Conservation (phyloP, 2,888 invertebrate species). For the Globia sparganii region DNA sequence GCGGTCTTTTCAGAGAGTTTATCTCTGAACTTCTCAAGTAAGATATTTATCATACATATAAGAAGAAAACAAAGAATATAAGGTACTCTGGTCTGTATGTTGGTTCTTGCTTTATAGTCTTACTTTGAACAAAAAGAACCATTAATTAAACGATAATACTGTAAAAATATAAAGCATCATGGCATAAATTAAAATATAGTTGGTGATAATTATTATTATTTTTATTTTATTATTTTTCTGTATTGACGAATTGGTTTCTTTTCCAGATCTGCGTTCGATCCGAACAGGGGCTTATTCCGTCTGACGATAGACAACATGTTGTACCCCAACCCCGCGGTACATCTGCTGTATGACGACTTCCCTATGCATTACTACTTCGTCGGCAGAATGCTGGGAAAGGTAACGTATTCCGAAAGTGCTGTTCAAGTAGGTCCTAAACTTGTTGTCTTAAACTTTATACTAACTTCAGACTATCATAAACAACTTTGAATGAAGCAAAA, state of each 20-base stretch:
- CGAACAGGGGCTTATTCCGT: slow-evolving; percentile 97
- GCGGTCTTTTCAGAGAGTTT: slow-evolving; percentile 99
- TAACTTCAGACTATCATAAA: background rate
- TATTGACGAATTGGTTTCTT: background rate
- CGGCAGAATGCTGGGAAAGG: slow-evolving; percentile 98
- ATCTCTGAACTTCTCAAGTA: slow-evolving; percentile 96
- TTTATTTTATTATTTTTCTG: background rate
- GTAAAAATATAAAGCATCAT: background rate
- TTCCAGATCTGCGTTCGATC: slow-evolving; percentile 96
- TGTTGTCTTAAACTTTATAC: background rate
- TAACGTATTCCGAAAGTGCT: slow-evolving; percentile 66
- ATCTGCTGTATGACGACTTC: slow-evolving; percentile 95
- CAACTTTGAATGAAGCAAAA: slow-evolving; percentile 1
- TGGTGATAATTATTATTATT: background rate
- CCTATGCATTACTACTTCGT: slow-evolving; percentile 98
- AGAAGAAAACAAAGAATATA: background rate
- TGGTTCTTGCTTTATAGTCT: background rate
- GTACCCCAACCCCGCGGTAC: slow-evolving; percentile 98
- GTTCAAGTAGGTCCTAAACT: background rate
- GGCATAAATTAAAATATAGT: background rate
- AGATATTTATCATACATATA: slow-evolving; percentile 53
- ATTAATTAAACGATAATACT: background rate
- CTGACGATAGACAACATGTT: slow-evolving; percentile 97
- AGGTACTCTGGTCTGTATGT: background rate
- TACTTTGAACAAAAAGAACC: background rate